Conservation (phyloP, 2,113 vertebrate genomes). For the Phalacrocorax pelagicus region DNA sequence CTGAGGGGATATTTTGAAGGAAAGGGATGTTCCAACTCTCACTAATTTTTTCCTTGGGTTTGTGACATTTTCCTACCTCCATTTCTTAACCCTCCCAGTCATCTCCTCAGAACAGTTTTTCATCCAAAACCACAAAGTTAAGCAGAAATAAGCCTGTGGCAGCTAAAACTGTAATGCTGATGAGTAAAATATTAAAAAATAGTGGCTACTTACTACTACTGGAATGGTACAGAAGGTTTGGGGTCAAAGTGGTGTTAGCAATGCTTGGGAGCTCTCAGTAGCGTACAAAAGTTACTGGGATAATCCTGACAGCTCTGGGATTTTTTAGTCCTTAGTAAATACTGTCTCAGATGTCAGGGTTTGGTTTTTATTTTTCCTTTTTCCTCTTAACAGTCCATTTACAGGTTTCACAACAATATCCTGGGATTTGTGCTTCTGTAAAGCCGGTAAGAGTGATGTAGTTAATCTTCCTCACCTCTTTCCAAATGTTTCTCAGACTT, state of each 20-base stretch:
- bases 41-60: neutral
- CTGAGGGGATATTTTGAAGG: neutral
- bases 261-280: neutral
- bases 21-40: neutral
- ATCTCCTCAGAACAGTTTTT: neutral
- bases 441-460: neutral
- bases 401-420: constrained; percentile 14
- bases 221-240: neutral
- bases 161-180: neutral
- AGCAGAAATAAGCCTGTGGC: neutral
- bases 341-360: constrained; percentile 16
- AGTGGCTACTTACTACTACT: neutral
- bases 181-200: neutral
- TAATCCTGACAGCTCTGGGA: constrained; percentile 23
- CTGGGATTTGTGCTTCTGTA: neutral
- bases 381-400: neutral
- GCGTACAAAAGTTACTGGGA: neutral
- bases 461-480: neutral
- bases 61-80: neutral
- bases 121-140: neutral
- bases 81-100: neutral
- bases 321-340: constrained; percentile 8
- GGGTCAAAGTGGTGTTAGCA: neutral
- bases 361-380: neutral
- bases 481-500: neutral